Base-by-base conservation (phyloP, 1,140 invertebrate genomes). In the Lasaia peninsularis region DNA sequence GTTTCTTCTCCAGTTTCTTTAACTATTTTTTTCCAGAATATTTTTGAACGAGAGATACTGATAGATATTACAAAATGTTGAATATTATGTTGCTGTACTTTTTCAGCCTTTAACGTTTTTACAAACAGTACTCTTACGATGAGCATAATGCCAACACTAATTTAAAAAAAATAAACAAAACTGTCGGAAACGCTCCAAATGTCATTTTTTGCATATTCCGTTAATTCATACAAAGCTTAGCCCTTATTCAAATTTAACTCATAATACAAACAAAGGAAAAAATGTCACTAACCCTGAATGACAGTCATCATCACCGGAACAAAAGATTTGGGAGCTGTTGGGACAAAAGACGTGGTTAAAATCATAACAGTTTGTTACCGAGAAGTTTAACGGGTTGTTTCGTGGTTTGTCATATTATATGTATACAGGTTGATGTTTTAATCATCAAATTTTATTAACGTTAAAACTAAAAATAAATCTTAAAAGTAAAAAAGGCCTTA, bases 301-400 rank as follows among this genome's bases (percentile, higher is more conserved):
- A 34, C 52, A 54, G 52, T 54, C 54, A 71, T 75, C 63, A 71
- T 69, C 65, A 69, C 60, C 56, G 56, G 60, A 62, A 72, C 73
- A 75, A 71, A 73, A 21, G 48, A 50, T 37, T 37, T 50, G 56
- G 64, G 67, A 52, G 60, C 48, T 24, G 49, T 37, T 44, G 66
- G 63, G 73, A 37, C 35, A 78, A 73, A 78, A 72, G 49, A 40
- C 58, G 60, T 62, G 67, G 67, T 66, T 60, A 49, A 62, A 72
- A 69, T 76, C 73, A 75, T 71, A 81, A 78, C 74, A 74, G 67
- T 70, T 63, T 69, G 67, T 65, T 83, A 80, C 80, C 70, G 11
- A 69, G 80, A 83, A 82, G 49, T 54, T 53, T 53, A 37, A 58
- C 57, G 56, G 67, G 71, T 78, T 74, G 72, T 75, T 63, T 74